Evolutionary conservation across 2,113 vertebrate species (phyloP).

Genomic region (Phrynocephalus versicolor): DNA sequence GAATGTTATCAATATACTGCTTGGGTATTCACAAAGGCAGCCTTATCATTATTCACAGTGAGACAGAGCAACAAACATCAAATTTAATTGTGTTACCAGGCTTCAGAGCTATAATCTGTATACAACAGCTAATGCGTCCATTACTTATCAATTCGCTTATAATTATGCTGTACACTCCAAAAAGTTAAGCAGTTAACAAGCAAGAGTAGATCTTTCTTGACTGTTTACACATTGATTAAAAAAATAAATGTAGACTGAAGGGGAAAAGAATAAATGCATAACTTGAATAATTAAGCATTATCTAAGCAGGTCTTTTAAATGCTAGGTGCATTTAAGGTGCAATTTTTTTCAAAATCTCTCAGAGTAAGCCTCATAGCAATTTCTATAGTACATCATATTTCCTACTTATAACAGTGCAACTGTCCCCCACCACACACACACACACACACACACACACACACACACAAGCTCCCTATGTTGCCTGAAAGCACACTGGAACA

Average conservation of each 20-base stretch:
- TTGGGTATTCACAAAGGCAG: slow-evolving; percentile 59
- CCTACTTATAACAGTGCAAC: neutral
- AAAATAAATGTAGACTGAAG: slow-evolving; percentile 45
- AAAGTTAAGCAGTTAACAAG: slow-evolving; percentile 61
- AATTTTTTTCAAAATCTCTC: slow-evolving; percentile 23
- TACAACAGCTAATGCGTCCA: slow-evolving; percentile 70
- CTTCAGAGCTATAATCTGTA: slow-evolving; percentile 69
- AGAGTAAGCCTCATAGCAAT: neutral
- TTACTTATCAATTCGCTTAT: slow-evolving; percentile 72
- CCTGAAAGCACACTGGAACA: neutral
- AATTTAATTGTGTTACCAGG: slow-evolving; percentile 69
- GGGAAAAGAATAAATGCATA: slow-evolving; percentile 40
- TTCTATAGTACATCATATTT: neutral
- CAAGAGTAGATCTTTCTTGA: slow-evolving; percentile 51
- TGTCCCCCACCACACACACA: neutral
- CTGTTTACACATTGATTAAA: slow-evolving; percentile 52
- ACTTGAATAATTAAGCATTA: slow-evolving; percentile 39
- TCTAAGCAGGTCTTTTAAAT: slow-evolving; percentile 44
- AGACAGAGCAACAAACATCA: slow-evolving; percentile 69
- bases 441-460: no score
- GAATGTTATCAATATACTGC: slow-evolving; percentile 62
- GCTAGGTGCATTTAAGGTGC: slow-evolving; percentile 10
- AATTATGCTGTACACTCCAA: slow-evolving; percentile 59
- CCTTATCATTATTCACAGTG: slow-evolving; percentile 57
- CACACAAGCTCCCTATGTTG: no score